Conservation (phyloP, 2,113 vertebrate species). For the Hiodon alosoides region DNA sequence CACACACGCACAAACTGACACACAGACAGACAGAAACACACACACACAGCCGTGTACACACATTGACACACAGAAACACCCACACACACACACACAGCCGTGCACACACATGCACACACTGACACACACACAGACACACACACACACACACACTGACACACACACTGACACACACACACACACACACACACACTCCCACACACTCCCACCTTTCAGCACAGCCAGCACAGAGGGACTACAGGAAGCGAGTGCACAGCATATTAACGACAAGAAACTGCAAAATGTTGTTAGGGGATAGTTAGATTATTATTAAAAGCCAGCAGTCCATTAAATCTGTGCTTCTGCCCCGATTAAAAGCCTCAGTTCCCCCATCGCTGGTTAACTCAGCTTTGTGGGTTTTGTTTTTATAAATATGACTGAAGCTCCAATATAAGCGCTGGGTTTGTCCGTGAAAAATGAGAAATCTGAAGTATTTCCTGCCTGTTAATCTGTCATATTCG, state of each 20-base stretch:
- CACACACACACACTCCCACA: background rate
- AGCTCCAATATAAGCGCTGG: background rate
- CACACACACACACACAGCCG: no score
- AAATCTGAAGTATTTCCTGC: conserved; percentile 8
- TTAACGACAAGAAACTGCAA: background rate
- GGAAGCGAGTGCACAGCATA: background rate
- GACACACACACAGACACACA: no score
- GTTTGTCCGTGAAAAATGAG: background rate
- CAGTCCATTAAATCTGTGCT: background rate
- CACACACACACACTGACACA: no score
- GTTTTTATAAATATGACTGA: background rate
- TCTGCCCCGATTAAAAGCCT: background rate
- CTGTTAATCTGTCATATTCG: background rate
- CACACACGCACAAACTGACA: no score
- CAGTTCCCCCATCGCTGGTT: background rate
- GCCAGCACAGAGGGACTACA: background rate
- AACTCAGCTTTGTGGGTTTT: background rate
- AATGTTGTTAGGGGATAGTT: background rate
- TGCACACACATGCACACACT: no score
- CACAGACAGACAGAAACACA: no score
- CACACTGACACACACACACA: no score
- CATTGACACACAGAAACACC: no score
- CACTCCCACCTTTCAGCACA: background rate
- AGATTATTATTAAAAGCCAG: background rate
- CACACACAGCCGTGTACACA: no score